Conservation (phyloP, 1,140 invertebrate genomes). For the Macrobrachium rosenbergii region DNA sequence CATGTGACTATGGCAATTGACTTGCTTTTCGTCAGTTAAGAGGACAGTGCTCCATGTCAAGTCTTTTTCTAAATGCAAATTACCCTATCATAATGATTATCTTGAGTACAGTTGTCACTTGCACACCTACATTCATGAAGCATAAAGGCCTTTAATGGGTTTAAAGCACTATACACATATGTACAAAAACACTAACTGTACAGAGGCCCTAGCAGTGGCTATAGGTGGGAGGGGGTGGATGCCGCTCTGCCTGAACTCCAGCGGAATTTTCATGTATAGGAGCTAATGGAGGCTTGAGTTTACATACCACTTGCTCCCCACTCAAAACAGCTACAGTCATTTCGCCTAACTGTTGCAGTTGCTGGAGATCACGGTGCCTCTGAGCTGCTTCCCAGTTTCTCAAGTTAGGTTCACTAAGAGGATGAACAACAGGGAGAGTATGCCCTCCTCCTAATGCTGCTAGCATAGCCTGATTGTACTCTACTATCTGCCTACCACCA, state of each 20-base stretch:
- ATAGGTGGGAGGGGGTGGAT: slow-evolving; percentile 56
- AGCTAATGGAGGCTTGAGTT: slow-evolving; percentile 77
- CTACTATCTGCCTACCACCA: slow-evolving; percentile 29
- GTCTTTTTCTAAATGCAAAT: slow-evolving; percentile 46
- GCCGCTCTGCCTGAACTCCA: slow-evolving; percentile 50
- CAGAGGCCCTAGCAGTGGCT: slow-evolving; percentile 57
- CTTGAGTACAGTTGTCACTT: slow-evolving; percentile 46
- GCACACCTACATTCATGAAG: slow-evolving; percentile 61
- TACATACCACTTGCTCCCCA: slow-evolving; percentile 86
- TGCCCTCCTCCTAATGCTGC: slow-evolving; percentile 50
- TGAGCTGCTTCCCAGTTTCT: slow-evolving; percentile 63
- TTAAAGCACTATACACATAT: slow-evolving; percentile 64
- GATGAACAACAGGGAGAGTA: slow-evolving; percentile 61
- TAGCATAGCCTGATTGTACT: slow-evolving; percentile 53
- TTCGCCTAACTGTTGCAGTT: slow-evolving; percentile 62
- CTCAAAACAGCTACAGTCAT: slow-evolving; percentile 83
- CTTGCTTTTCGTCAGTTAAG: not conserved
- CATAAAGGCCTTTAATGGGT: slow-evolving; percentile 60
- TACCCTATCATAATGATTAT: slow-evolving; percentile 58
- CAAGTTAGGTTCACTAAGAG: slow-evolving; percentile 64
- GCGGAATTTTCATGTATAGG: slow-evolving; percentile 62
- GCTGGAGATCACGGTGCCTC: slow-evolving; percentile 60
- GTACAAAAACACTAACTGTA: slow-evolving; percentile 57
- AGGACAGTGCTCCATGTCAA: too few relatives aligned
- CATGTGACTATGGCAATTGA: not conserved